These are phyloP conservation scores for Petrocephalus schoutedeni DNA, from an alignment of 2,797 vertebrate genomes.

Conservation along the genomic window DNA sequence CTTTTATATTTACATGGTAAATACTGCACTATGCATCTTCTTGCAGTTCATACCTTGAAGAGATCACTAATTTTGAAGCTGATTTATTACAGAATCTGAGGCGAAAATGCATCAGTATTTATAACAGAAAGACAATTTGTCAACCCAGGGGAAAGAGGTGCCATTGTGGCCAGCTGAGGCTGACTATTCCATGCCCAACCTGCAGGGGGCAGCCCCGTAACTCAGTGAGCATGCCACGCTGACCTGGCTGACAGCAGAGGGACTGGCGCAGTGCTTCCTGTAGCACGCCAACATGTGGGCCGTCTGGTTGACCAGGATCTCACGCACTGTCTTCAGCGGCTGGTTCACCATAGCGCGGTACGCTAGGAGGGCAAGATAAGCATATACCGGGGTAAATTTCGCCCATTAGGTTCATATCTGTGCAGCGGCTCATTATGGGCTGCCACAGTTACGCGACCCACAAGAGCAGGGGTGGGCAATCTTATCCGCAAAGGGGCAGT, in stretches of 20 bases:
- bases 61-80: background rate
- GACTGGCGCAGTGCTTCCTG: slow-evolving; percentile 85
- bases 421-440: background rate
- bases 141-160: background rate
- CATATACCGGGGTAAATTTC: background rate
- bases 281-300: slow-evolving; percentile 94
- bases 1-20: background rate
- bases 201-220: background rate
- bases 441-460: background rate
- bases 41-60: background rate
- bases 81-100: background rate
- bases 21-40: background rate
- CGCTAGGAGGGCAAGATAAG: slow-evolving; percentile 53
- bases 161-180: background rate
- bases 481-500: no score
- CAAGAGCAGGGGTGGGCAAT: background rate
- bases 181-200: background rate
- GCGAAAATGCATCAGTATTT: background rate
- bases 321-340: slow-evolving; percentile 81
- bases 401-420: no score
- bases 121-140: background rate
- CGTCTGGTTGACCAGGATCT: slow-evolving; percentile 85
- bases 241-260: slow-evolving; percentile 84
- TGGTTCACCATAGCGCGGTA: slow-evolving; percentile 86
- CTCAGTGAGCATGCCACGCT: slow-evolving; percentile 4